Base-by-base conservation (phyloP, 2,797 vertebrate species). In the Sebastes hubbsi region DNA sequence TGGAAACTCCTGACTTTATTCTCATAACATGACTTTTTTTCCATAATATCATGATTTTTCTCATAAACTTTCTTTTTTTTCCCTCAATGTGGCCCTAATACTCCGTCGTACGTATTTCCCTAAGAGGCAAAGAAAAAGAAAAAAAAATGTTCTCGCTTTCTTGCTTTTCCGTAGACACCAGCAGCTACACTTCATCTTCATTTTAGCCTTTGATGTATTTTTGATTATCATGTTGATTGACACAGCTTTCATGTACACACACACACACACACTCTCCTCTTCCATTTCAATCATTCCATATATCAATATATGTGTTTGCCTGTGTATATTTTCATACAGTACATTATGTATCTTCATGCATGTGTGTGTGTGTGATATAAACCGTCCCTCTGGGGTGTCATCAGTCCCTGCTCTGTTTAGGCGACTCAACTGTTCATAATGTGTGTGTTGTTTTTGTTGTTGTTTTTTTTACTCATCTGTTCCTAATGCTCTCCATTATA, bases 171-270 rank as follows among this genome's bases (percentile, higher is more conserved):
- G 64, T 78, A 71, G 38, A 81, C 55, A 60, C 55, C 64, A 59
- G 80, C 78, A 55, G 34, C 77, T 67, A 34, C 63, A 49, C 78
- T 78, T 74, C 38, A 52, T 76, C 74, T 69, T 81, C 61, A 79
- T 61, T 75, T 77, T 22, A 63, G 67, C 65, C 75, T 84, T 71
- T 88, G 74, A 89, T 91, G 78, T 80, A 81, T 84, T 82, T 83
- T 83, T 86, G 77, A 89, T 83, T 65, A 81, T 80, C 24, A 16
- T 34, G 58, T 83, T 84, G 84, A 90, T 84, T 81, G 85, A 68
- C 34, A 12, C 46, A 52, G 62, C 70, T 83, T 82, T 75, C 60
- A 72, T 84, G 65, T 58, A 7, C n/a, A 5, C 29, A 80, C 27
- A 68, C 56, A 66, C 29, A 11, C 59, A 14, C 52, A 22, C 52